phyloP scores from a whole-genome alignment of 2,113 vertebrate genomes.

The Chiloscyllium plagiosum region DNA sequence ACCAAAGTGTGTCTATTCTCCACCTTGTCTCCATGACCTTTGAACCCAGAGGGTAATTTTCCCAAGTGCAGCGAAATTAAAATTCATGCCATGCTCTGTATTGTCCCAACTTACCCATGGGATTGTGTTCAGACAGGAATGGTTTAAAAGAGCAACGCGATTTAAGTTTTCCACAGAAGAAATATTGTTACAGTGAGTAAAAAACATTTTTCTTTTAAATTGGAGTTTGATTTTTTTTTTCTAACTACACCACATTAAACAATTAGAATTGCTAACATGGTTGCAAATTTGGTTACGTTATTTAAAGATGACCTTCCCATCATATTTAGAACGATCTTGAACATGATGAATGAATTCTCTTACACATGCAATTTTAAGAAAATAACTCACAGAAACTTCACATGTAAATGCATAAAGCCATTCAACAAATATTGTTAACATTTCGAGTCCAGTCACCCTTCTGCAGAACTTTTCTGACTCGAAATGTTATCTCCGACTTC shows the following conservation, averaged over 20 bases:
- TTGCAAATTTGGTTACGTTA: neutral
- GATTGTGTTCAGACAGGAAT: too few relatives aligned
- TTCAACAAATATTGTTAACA: neutral
- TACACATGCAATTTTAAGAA: neutral
- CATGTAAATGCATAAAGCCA: neutral
- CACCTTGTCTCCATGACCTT: too few relatives aligned
- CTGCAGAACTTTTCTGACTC: too few relatives aligned
- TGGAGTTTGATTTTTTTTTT: neutral
- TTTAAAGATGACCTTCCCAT: neutral
- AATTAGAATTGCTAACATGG: neutral
- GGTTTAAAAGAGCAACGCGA: neutral
- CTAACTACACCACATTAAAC: neutral
- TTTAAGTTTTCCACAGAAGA: neutral
- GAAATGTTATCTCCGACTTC: too few relatives aligned
- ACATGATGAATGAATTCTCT: neutral
- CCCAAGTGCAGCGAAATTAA: too few relatives aligned
- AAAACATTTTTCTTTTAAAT: neutral
- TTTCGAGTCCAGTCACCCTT: too few relatives aligned
- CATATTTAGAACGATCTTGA: neutral
- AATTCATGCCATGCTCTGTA: too few relatives aligned
- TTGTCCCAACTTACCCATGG: neutral
- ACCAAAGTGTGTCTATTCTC: too few relatives aligned
- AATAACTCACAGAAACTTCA: too few relatives aligned
- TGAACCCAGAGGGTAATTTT: too few relatives aligned
- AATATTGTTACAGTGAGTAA: neutral